Conservation (phyloP, 2,797 vertebrate genomes). For the Chiloscyllium punctatum region DNA sequence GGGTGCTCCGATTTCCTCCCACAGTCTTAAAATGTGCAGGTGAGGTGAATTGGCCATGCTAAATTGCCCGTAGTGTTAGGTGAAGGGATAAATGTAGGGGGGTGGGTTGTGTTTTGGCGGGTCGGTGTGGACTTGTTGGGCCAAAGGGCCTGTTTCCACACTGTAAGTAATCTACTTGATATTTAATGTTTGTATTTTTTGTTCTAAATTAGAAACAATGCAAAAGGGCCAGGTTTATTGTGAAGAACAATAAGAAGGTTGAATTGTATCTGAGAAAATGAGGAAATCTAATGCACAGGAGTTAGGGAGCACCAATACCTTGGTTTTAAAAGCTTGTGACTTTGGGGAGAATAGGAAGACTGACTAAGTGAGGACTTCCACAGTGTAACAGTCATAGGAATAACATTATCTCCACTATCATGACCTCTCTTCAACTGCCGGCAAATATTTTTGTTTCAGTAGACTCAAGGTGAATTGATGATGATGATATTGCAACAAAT, state of each 20-base stretch:
- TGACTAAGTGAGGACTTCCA: neutral
- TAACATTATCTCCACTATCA: neutral
- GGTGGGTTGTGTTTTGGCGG: too few relatives aligned
- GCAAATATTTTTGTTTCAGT: neutral
- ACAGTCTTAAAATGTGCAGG: too few relatives aligned
- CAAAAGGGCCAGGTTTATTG: neutral
- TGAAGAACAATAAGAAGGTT: neutral
- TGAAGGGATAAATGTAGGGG: too few relatives aligned
- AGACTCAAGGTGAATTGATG: neutral
- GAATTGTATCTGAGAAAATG: neutral
- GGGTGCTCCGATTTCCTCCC: too few relatives aligned
- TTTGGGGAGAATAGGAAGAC: neutral
- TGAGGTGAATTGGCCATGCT: too few relatives aligned
- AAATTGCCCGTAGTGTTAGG: too few relatives aligned
- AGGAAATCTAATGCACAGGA: neutral
- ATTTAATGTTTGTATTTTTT: neutral
- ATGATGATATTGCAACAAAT: neutral
- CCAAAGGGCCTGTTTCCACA: too few relatives aligned
- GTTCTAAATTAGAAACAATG: neutral
- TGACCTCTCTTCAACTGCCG: too few relatives aligned
- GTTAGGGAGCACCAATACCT: neutral
- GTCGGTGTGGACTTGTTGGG: too few relatives aligned
- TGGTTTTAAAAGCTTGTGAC: neutral
- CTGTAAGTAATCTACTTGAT: too few relatives aligned
- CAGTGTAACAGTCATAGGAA: neutral